These are phyloP conservation scores for Labrus mixtus DNA, from an alignment of 2,113 vertebrate genomes.

Conservation along the genomic window DNA sequence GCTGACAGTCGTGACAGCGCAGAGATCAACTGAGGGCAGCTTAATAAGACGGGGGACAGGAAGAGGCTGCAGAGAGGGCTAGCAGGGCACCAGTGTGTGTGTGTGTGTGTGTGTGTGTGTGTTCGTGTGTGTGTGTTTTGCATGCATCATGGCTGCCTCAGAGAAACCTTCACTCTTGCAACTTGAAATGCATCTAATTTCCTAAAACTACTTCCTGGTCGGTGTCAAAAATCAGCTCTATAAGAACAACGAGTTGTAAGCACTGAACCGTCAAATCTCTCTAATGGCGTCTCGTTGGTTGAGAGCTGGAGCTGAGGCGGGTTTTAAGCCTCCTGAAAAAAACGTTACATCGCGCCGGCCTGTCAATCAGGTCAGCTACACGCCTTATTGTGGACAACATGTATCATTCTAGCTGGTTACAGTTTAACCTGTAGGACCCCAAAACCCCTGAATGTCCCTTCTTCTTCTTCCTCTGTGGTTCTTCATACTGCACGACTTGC, in stretches of 20 bases:
- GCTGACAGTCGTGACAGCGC: constrained; percentile 32
- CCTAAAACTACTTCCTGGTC: not conserved
- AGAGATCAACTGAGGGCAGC: constrained; percentile 12
- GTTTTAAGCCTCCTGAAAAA: too few relatives aligned
- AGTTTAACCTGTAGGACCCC: too few relatives aligned
- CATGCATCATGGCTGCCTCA: not conserved
- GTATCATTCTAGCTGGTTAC: too few relatives aligned
- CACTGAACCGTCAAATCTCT: too few relatives aligned
- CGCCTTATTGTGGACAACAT: too few relatives aligned
- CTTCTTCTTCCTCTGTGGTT: too few relatives aligned
- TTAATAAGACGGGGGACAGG: constrained; percentile 10
- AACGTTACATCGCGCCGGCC: too few relatives aligned
- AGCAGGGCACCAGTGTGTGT: not conserved
- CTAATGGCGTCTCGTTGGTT: too few relatives aligned
- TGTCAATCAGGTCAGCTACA: too few relatives aligned
- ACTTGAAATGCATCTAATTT: not conserved
- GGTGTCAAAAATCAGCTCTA: not conserved
- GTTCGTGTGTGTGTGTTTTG: not conserved
- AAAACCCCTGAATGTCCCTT: too few relatives aligned
- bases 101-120: not conserved
- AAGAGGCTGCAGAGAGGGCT: constrained; percentile 7
- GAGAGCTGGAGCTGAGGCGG: too few relatives aligned
- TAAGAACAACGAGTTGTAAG: not conserved
- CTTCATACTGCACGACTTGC: too few relatives aligned
- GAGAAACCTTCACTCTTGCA: not conserved